These are phyloP conservation scores for Tyto alba DNA, from an alignment of 2,113 vertebrate species.

Conservation along the genomic window DNA sequence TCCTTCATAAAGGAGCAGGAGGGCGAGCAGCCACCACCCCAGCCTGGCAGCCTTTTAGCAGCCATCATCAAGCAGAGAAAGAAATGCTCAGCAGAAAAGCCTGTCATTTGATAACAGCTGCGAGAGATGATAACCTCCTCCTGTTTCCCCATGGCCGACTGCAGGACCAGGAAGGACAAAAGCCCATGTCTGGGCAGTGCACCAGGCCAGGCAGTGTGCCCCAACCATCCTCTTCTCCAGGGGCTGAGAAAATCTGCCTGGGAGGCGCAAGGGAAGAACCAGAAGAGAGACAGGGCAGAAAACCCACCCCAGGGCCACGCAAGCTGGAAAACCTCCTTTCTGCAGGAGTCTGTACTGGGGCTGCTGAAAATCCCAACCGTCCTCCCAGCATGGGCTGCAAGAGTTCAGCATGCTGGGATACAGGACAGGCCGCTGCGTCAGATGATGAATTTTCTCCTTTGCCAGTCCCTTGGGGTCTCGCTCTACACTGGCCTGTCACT, in stretches of 20 bases:
- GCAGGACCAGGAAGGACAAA: neutral
- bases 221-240: neutral
- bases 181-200: neutral
- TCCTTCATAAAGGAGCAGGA: neutral
- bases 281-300: neutral
- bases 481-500: fast-evolving
- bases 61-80: neutral
- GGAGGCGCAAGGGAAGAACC: neutral
- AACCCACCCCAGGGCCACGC: neutral
- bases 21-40: neutral
- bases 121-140: neutral
- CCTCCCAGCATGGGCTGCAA: neutral
- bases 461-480: neutral
- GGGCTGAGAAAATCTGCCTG: neutral
- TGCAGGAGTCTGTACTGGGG: neutral
- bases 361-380: fast-evolving
- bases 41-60: neutral
- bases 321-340: neutral
- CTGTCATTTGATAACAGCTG: neutral
- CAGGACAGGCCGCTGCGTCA: neutral
- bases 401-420: neutral
- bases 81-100: neutral
- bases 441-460: neutral
- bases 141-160: neutral
- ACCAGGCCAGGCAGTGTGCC: neutral